Base-by-base conservation (phyloP, 2,888 invertebrate genomes). In the Allophyes oxyacanthae region DNA sequence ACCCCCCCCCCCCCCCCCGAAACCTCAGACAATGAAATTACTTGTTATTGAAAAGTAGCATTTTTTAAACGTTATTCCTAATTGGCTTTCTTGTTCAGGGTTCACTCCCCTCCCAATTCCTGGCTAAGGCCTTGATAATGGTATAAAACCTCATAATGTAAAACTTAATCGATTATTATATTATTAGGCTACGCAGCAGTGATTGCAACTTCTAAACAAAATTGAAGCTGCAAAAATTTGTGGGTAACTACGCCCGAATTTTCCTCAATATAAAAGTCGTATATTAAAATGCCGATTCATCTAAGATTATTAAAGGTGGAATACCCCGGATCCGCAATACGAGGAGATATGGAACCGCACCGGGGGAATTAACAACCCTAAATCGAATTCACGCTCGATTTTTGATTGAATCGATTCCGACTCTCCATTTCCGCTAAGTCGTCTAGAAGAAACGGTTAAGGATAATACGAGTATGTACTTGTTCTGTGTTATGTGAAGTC, bases 371-470 rank as follows among this genome's bases (percentile, higher is more conserved):
- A 69, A 43, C 51, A 53, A 8, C 48, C 44, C 34, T 49, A 45
- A 48, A 68, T 64, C 45, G 58, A 61, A 53, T 54, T 49, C 55
- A 45, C 53, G 41, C 14, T 42, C 15, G 41, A 40, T 54, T 58
- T 61, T 55, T 43, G 14, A 42, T 41, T 26, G 15, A 61, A 45
- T 14, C 15, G 14, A 53, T 58, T 55, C 41, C 9, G n/a, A 37
- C 14, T 58, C 54, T 26, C 20, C 42, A 44, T 49, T 61, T 55
- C 26, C 44, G 11, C 2, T 34, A 43, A 38, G 38, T 11, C 9
- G 46, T 37, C 15, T 32, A 30, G 10, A 13, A 4, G 1, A 10
- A 28, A 1, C 28, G 28, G 28, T 28, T 28, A 28, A 28, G 28
- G 8, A 20, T 20, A 20, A 20, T 20, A 20, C 4, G 20, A 20